Conservation (phyloP, 30 jellyfish, hydroid and myxozoan species). For the Cassiopea andromeda region DNA sequence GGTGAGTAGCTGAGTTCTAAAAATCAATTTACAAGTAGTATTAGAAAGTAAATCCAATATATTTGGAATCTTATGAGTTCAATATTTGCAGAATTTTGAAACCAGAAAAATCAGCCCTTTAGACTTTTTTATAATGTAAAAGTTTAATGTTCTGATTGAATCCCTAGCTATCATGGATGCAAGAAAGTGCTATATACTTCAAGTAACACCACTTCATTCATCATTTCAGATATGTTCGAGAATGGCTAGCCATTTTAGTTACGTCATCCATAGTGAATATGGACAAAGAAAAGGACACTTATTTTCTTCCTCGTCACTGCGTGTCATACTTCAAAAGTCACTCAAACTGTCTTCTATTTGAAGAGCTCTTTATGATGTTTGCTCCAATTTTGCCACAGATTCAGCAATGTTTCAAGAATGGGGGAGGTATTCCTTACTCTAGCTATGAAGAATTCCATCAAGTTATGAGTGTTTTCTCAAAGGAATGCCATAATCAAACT, state of each 20-base stretch:
- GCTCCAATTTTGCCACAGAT: slow-evolving; percentile 7
- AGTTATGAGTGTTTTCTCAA: slow-evolving; percentile 37
- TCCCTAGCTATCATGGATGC: no score
- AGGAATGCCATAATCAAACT: slow-evolving; percentile 18
- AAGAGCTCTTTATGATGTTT: slow-evolving; percentile 15
- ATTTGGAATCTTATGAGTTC: no score
- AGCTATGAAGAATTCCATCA: slow-evolving; percentile 43
- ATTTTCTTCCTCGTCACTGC: slow-evolving; percentile 30
- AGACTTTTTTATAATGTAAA: no score
- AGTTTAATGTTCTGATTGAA: no score
- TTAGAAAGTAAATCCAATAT: no score
- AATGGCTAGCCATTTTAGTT: slow-evolving; percentile 71
- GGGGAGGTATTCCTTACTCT: slow-evolving; percentile 65
- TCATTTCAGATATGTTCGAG: slow-evolving; percentile 64
- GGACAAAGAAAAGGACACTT: slow-evolving; percentile 42
- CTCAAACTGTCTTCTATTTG: not conserved
- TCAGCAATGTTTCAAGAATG: slow-evolving; percentile 48
- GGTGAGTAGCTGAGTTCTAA: not conserved
- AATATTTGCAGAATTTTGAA: no score
- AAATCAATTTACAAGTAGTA: no score
- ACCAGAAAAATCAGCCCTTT: no score
- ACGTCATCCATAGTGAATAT: not conserved
- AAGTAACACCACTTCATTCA: not conserved
- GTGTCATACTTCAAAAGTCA: slow-evolving; percentile 16
- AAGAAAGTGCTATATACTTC: not conserved